These are phyloP conservation scores for Chloropsis cyanopogon DNA, from an alignment of 2,113 vertebrate genomes.

Conservation along the genomic window DNA sequence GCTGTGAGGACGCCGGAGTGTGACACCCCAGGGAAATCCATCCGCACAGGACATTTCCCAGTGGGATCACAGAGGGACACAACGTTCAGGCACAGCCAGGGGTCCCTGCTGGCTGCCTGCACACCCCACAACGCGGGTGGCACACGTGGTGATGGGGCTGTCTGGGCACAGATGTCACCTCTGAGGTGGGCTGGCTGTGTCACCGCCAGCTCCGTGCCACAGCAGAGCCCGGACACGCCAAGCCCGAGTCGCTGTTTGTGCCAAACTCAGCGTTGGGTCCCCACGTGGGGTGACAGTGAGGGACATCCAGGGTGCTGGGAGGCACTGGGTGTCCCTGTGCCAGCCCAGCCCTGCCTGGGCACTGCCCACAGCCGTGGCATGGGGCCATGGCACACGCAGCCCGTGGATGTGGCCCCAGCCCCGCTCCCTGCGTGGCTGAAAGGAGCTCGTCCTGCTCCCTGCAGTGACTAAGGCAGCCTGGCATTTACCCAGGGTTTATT, in stretches of 20 bases:
- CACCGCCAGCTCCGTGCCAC: background rate
- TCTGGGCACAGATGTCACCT: background rate
- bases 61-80: background rate
- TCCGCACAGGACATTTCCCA: background rate
- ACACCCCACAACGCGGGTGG: fast-evolving
- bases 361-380: background rate
- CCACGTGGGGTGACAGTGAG: background rate
- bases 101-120: background rate
- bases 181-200: background rate
- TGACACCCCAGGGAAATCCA: fast-evolving
- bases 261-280: fast-evolving
- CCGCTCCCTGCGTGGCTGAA: background rate
- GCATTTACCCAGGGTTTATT: slow-evolving; percentile 52
- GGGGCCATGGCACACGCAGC: background rate
- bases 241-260: background rate
- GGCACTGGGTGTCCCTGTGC: background rate
- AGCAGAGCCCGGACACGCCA: background rate
- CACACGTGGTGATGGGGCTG: fast-evolving
- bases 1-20: background rate
- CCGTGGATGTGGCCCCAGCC: background rate
- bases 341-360: background rate
- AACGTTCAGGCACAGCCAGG: fast-evolving
- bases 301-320: background rate
- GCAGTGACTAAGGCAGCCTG: slow-evolving; percentile 19
- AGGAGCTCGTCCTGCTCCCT: background rate